These are phyloP conservation scores for Ennomos fuscantarius DNA, from an alignment of 2,888 invertebrate genomes.

Conservation along the genomic window DNA sequence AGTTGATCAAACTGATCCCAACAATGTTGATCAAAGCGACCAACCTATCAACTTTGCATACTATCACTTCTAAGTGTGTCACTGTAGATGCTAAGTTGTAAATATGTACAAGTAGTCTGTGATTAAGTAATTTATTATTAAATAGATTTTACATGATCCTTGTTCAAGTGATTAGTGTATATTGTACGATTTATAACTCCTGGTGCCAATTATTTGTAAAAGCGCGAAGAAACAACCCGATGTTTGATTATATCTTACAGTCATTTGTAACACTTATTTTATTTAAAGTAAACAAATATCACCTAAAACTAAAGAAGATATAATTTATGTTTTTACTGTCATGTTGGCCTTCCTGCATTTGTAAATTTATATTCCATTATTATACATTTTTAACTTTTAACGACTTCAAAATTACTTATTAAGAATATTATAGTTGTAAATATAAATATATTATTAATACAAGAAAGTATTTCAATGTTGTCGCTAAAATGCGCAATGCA, in stretches of 20 bases:
- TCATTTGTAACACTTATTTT: no score
- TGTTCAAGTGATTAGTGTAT: constrained; percentile 28
- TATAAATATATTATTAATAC: constrained; percentile 36
- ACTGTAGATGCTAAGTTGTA: constrained; percentile 32
- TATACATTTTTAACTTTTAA: background rate
- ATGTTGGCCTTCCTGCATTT: background rate
- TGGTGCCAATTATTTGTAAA: constrained; percentile 34
- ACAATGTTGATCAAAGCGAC: constrained; percentile 50
- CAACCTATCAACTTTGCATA: constrained; percentile 80
- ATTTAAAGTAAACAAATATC: no score
- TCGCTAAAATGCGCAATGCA: constrained; percentile 54
- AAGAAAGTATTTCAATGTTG: constrained; percentile 41
- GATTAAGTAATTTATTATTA: constrained; percentile 73
- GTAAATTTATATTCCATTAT: constrained; percentile 10
- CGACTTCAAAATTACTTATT: constrained; percentile 9
- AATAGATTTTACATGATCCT: constrained; percentile 46
- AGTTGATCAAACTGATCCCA: constrained; percentile 42
- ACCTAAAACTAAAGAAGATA: no score
- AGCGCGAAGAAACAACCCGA: background rate
- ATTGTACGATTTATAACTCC: constrained; percentile 31
- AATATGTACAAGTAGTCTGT: constrained; percentile 69
- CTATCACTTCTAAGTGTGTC: constrained; percentile 70
- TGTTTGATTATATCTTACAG: no score
- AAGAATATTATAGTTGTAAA: constrained; percentile 46
- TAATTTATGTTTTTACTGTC: no score